Evolutionary conservation across 2,113 vertebrate genomes (phyloP).

Genomic region (Dicentrarchus labrax): DNA sequence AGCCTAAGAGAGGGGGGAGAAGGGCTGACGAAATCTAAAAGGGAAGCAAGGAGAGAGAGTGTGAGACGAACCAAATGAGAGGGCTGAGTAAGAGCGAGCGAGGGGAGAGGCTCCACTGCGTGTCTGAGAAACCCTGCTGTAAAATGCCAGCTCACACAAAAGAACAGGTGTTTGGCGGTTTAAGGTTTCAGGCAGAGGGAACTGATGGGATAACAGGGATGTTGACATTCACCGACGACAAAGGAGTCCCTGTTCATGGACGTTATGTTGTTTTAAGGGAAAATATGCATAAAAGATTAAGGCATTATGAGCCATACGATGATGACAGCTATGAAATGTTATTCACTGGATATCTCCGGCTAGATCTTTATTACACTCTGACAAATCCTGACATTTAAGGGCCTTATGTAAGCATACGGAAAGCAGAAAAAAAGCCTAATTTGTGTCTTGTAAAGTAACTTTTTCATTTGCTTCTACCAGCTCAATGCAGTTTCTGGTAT

Average conservation of each 20-base stretch:
- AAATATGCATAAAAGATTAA: slow-evolving; percentile 79
- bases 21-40: slow-evolving; percentile 47
- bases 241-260: slow-evolving; percentile 79
- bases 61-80: slow-evolving; percentile 43
- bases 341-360: slow-evolving; percentile 45
- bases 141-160: slow-evolving; percentile 84
- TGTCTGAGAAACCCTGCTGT: slow-evolving; percentile 77
- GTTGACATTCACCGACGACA: slow-evolving; percentile 84
- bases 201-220: slow-evolving; percentile 79
- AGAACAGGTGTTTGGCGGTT: slow-evolving; percentile 86
- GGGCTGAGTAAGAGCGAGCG: slow-evolving; percentile 40
- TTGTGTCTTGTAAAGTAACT: background rate
- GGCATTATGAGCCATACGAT: slow-evolving; percentile 63
- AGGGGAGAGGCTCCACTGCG: slow-evolving; percentile 60
- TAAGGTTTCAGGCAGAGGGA: slow-evolving; percentile 81
- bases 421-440: background rate
- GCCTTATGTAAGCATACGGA: background rate
- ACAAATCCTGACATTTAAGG: slow-evolving; percentile 44
- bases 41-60: slow-evolving; percentile 31
- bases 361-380: slow-evolving; percentile 61
- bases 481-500: slow-evolving; percentile 1
- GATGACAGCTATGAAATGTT: slow-evolving; percentile 75
- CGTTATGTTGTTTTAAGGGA: slow-evolving; percentile 75
- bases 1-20: background rate
- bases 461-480: slow-evolving; percentile 1